These are phyloP conservation scores for Eupelmus urozonus DNA, from an alignment of 2,888 invertebrate species.

Conservation along the genomic window DNA sequence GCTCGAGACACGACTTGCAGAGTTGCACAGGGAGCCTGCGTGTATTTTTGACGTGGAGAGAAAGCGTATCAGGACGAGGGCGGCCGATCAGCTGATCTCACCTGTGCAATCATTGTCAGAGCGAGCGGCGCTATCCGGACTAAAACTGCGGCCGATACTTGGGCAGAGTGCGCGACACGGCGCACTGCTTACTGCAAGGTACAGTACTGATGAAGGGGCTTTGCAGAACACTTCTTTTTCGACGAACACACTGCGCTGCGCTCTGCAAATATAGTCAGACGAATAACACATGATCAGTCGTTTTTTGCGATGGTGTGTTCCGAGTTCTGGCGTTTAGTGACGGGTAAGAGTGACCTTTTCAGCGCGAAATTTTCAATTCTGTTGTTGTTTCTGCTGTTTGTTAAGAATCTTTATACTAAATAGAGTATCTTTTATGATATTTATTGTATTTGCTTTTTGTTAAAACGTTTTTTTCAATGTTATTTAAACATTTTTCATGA, in stretches of 20 bases:
- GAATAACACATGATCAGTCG: constrained; percentile 11
- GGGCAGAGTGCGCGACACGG: too few species aligned
- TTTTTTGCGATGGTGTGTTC: constrained; percentile 16
- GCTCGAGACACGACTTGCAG: too few species aligned
- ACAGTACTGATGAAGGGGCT: background rate
- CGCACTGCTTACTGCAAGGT: background rate
- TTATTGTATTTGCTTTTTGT: too few species aligned
- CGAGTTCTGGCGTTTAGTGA: background rate
- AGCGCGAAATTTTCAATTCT: constrained; percentile 31
- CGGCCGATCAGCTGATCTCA: constrained; percentile 70
- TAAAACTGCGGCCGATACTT: too few species aligned
- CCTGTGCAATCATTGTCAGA: constrained; percentile 61
- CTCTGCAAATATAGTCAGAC: too few species aligned
- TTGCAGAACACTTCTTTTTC: constrained; percentile 14
- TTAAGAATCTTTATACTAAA: too few species aligned
- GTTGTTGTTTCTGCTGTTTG: background rate
- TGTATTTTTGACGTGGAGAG: too few species aligned
- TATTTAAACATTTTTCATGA: too few species aligned
- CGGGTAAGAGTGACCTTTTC: background rate
- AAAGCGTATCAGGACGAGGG: constrained; percentile 1
- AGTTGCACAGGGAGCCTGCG: too few species aligned
- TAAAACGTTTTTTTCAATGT: too few species aligned
- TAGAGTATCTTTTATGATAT: too few species aligned
- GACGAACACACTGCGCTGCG: too few species aligned
- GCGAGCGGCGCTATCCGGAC: constrained; percentile 8